Base-by-base conservation (phyloP, 2,113 vertebrate genomes). In the Cyphomyrus discorhynchus region DNA sequence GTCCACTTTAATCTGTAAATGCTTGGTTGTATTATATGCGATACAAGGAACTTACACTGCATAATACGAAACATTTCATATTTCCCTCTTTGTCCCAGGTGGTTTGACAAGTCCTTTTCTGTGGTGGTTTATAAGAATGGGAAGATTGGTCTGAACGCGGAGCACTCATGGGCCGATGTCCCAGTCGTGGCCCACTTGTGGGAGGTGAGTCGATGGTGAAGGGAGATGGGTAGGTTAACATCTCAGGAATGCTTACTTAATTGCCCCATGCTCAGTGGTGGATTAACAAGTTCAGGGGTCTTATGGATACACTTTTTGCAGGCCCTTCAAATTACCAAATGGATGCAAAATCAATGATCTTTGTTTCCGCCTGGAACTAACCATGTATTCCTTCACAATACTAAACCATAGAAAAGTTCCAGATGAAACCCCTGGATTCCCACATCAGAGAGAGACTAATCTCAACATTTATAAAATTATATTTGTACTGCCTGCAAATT, bases 71-170 rank as follows among this genome's bases (percentile, higher is more conserved):
- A 24, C 24, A 49, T 85, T 85, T 86, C 74, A 89, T 49, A 21
- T 0, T 8, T n/a, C 24, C 50, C 31, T 89, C 24, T 11, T 62
- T 77, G 24, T 87, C 1, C 0, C 93, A 98, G 97, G 91, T 98
- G 97, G 97, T 97, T 97, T 91, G 97, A 98, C 92, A 98, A 98
- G 90, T 98, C 97, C 27, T 97, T 98, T 92, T 95, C 95, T 0
- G 93, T 97, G 2, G 94, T 98, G 70, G 91, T 96, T 90, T 98
- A 96, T 93, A 97, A 96, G 93, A 97, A 98, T 0, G 97, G 97
- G 45, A 98, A 98, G 93, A 94, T 94, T 8, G 97, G 97, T 0
- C 91, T 98, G 83, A 98, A 97, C 1, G 96, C 96, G 19, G 97
- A 98, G 70, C 97, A 98, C 92, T 96, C 97, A 0, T 98, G 97